These are phyloP conservation scores for Spilarctia lutea DNA, from an alignment of 2,888 invertebrate genomes.

Conservation along the genomic window DNA sequence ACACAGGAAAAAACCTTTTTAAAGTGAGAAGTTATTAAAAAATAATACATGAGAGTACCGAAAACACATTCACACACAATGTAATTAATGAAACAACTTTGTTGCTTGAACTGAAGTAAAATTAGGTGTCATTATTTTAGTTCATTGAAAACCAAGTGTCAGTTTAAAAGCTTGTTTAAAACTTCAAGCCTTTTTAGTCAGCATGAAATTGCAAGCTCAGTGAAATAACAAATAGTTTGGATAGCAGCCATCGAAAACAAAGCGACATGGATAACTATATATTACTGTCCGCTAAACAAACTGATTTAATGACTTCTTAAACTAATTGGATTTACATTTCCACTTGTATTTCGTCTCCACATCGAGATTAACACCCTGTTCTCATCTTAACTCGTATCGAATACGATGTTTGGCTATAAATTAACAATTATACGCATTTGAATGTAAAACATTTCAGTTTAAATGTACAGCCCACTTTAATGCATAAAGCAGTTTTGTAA, in stretches of 20 bases:
- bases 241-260: slow-evolving; percentile 81
- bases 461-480: slow-evolving; percentile 54
- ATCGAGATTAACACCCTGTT: slow-evolving; percentile 67
- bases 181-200: slow-evolving; percentile 63
- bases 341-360: slow-evolving; percentile 72
- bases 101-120: slow-evolving; percentile 18
- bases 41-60: neutral
- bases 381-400: slow-evolving; percentile 60
- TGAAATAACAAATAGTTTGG: slow-evolving; percentile 82
- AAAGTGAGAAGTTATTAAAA: neutral
- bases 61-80: slow-evolving; percentile 1
- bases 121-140: slow-evolving; percentile 27
- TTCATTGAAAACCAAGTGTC: slow-evolving; percentile 33
- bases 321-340: slow-evolving; percentile 81
- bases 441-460: slow-evolving; percentile 65
- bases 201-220: slow-evolving; percentile 60
- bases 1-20: neutral
- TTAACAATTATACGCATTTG: slow-evolving; percentile 73
- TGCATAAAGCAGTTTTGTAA: slow-evolving; percentile 49
- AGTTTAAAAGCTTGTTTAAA: slow-evolving; percentile 49
- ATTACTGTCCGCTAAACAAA: slow-evolving; percentile 80
- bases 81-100: neutral
- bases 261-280: slow-evolving; percentile 72
- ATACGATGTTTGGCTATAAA: slow-evolving; percentile 66
- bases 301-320: slow-evolving; percentile 83